phyloP scores from a whole-genome alignment of 2,113 vertebrate species.

The Rhinolophus ferrumequinum region DNA sequence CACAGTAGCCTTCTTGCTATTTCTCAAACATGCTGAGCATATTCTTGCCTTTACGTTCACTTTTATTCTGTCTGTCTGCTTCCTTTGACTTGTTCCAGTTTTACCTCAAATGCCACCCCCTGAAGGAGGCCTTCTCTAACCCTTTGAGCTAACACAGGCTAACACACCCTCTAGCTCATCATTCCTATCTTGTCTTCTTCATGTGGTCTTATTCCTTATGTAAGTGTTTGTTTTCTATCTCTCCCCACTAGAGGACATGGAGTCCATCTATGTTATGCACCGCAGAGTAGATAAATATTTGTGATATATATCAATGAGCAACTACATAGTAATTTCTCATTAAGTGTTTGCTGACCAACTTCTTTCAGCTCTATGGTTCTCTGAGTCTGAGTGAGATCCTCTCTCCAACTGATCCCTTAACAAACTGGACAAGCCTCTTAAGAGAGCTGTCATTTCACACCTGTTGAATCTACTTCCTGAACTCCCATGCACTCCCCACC shows the following conservation, averaged over 20 bases:
- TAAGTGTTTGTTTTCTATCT: slow-evolving; percentile 8
- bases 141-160: not conserved
- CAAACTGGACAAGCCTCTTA: not conserved
- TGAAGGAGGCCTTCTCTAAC: not conserved
- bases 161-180: not conserved
- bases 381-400: not conserved
- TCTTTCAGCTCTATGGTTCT: not conserved
- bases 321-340: not conserved
- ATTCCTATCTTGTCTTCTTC: not conserved
- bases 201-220: not conserved
- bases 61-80: not conserved
- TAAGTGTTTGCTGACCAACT: not conserved
- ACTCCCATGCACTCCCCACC: not conserved
- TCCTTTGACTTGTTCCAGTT: not conserved
- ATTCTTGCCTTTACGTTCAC: not conserved
- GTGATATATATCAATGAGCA: not conserved
- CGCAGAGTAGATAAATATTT: not conserved
- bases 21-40: not conserved
- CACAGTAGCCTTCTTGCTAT: not conserved
- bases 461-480: not conserved
- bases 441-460: not conserved
- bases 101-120: not conserved
- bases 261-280: not conserved
- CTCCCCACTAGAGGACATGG: not conserved
- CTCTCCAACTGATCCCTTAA: not conserved